These are phyloP conservation scores for Volucella inanis DNA, from an alignment of 2,888 invertebrate species.

Conservation along the genomic window DNA sequence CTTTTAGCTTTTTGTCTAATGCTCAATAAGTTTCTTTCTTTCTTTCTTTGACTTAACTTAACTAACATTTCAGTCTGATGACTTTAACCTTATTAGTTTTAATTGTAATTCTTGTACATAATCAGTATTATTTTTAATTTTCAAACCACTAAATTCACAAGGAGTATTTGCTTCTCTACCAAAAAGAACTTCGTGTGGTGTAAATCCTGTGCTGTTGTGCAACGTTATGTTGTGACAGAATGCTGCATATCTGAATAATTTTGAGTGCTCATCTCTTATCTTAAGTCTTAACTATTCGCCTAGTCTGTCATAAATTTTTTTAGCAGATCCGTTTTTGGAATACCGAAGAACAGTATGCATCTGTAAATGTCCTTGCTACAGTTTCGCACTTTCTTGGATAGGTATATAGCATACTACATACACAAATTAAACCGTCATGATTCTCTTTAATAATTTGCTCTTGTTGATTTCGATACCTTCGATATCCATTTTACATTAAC, in stretches of 20 bases:
- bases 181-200: conserved; percentile 18
- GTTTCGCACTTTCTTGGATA: no score
- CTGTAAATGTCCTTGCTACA: no score
- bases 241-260: conserved; percentile 12
- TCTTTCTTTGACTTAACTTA: no score
- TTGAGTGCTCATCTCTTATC: conserved; percentile 25
- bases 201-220: conserved; percentile 14
- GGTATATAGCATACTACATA: no score
- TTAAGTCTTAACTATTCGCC: conserved; percentile 11
- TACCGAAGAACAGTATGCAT: no score
- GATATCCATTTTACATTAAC: no score
- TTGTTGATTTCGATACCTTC: no score
- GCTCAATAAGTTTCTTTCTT: no score
- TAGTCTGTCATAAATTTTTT: conserved; percentile 9
- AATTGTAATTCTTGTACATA: conserved; percentile 30
- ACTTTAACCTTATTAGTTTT: conserved; percentile 20
- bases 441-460: no score
- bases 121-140: conserved; percentile 10
- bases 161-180: conserved; percentile 25
- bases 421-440: no score
- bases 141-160: conserved; percentile 6
- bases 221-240: conserved; percentile 18
- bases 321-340: conserved; percentile 19
- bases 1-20: no score
- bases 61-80: no score